A percentile compares a stretch with the other conserved stretches of the same genome.
These are phyloP conservation scores for Antedon mediterranea DNA, from an alignment of 53 echinoderm and acorn worm species.

Conservation along the genomic window DNA sequence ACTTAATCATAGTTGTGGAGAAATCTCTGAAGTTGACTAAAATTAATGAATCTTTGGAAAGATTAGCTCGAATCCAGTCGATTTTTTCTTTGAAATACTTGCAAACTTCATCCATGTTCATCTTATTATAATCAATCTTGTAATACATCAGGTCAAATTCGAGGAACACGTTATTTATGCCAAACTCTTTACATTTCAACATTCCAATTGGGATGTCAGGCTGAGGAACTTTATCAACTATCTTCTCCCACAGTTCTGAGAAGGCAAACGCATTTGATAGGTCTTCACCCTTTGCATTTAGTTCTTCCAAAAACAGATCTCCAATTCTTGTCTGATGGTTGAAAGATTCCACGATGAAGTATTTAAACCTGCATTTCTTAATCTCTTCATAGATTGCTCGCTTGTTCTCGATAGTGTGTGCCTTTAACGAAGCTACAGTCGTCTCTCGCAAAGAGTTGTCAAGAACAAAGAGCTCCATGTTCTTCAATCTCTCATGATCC, in stretches of 20 bases:
- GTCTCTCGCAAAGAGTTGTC: slow-evolving; percentile 39
- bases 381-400: slow-evolving; percentile 45
- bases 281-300: slow-evolving; percentile 25
- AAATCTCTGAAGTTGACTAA: slow-evolving; percentile 29
- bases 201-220: slow-evolving; percentile 24
- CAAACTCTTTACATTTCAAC: slow-evolving; percentile 12
- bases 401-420: slow-evolving; percentile 43
- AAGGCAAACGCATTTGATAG: slow-evolving; percentile 24
- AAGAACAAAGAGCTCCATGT: slow-evolving; percentile 30
- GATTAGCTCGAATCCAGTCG: slow-evolving; percentile 17
- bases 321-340: slow-evolving; percentile 31
- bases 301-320: slow-evolving; percentile 27
- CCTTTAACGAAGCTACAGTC: slow-evolving; percentile 32
- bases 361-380: slow-evolving; percentile 31
- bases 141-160: slow-evolving; percentile 27
- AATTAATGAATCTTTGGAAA: slow-evolving; percentile 22
- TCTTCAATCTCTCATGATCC: slow-evolving; percentile 19
- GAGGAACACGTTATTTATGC: slow-evolving; percentile 22
- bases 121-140: slow-evolving; percentile 23
- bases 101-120: slow-evolving; percentile 22
- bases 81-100: slow-evolving; percentile 20
- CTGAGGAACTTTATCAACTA: slow-evolving; percentile 15
- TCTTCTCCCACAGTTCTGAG: slow-evolving; percentile 15
- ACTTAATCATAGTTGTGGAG: slow-evolving; percentile 16
- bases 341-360: slow-evolving; percentile 42